Evolutionary conservation across 2,113 vertebrate species (phyloP), one percentile per base, ranked within the genome.

Genomic region (Castor canadensis): DNA sequence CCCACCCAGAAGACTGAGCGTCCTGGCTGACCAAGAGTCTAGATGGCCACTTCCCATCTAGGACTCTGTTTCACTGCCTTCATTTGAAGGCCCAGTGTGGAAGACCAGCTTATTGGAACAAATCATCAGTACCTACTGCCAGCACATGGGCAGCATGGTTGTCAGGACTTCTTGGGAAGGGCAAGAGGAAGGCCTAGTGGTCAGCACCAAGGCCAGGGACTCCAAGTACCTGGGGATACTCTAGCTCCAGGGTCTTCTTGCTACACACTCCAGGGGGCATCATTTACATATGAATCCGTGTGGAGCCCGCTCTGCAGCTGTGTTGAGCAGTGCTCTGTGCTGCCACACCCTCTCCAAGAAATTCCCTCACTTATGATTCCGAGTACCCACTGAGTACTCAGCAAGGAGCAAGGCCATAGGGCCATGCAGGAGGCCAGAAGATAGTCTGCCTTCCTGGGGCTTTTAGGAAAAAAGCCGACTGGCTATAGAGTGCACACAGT

Each of bases 121-220:
- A 28, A 30, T 79, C 49, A 30, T 47, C 5, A 43, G 2, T 13
- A 17, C 35, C 35, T n/a, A 30, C 0, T 0, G 3, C 47, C 38
- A 22, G 19, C 13, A 54, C 2, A 52, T 1, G 43, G 4, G 64
- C 62, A 17, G 26, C 54, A 26, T 5, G 71, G 38, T 9, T 16
- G 60, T 58, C 58, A 64, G 60, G 3, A 40, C 40, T 38, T 72
- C 40, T 13, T 49, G 28, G 54, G 22, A 79, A 35, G 17, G 56
- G 24, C 69, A 62, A 35, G n/a, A 49, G 72, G 26, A 62, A 32
- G 28, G 28, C 30, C 35, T 3, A 2, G 20, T 0, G 16, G 35
- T 75, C 69, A 92, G 52, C 80, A 90, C 64, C 76, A 85, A 82
- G 67, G 58, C 47, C 38, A 76, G 81, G 45, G 12, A 30, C 6